Evolutionary conservation across 2,797 vertebrate genomes (phyloP).

Genomic region (Sebastes itinus): DNA sequence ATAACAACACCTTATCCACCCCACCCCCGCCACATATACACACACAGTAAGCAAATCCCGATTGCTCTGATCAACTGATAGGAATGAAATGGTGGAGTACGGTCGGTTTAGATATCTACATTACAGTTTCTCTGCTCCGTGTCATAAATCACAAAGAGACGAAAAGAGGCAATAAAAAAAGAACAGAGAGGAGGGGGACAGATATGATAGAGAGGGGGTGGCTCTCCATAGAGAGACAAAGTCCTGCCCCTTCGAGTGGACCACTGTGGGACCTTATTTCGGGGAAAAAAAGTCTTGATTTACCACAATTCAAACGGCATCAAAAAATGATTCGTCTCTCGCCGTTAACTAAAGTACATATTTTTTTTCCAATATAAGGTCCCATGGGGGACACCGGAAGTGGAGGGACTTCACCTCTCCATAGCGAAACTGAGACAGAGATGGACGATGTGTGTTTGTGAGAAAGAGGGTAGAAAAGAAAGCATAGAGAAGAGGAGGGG

Average conservation of each 20-base stretch:
- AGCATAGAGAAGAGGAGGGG: not conserved
- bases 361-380: too few relatives aligned
- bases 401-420: too few relatives aligned
- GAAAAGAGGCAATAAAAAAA: not conserved
- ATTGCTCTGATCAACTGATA: slow-evolving; percentile 52
- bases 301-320: too few relatives aligned
- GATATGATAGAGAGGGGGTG: not conserved
- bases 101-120: slow-evolving; percentile 47
- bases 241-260: too few relatives aligned
- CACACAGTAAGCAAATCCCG: slow-evolving; percentile 4
- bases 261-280: too few relatives aligned
- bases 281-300: too few relatives aligned
- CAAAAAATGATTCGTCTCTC: too few relatives aligned
- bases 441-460: not conserved
- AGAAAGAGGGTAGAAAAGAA: not conserved
- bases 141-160: slow-evolving; percentile 58
- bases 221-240: not conserved
- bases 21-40: slow-evolving; percentile 17
- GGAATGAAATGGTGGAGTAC: slow-evolving; percentile 31
- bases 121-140: slow-evolving; percentile 40
- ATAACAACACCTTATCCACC: slow-evolving; percentile 57
- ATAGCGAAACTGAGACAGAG: slow-evolving; percentile 30
- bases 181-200: not conserved
- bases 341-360: too few relatives aligned
- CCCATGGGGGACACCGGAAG: too few relatives aligned